These are phyloP conservation scores for Drosophila trichaetosa DNA, from an alignment of 2,888 invertebrate genomes.

Conservation along the genomic window DNA sequence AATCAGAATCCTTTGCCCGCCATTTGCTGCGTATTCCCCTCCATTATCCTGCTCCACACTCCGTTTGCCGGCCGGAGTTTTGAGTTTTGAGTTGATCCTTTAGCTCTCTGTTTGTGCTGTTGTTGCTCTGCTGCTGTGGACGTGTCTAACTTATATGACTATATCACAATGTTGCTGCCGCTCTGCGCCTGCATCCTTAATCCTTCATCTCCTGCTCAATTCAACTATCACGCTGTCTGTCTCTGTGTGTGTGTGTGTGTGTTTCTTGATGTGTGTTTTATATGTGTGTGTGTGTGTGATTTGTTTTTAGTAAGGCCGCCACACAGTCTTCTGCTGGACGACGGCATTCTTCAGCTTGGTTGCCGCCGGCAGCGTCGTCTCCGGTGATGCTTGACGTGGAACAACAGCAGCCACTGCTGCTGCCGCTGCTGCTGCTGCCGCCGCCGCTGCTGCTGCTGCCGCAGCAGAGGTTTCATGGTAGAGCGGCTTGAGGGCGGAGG, in stretches of 20 bases:
- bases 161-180: slow-evolving; percentile 82
- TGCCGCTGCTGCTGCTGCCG: slow-evolving; percentile 5
- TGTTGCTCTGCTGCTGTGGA: slow-evolving; percentile 38
- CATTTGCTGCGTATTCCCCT: background rate
- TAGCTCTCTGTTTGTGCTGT: slow-evolving; percentile 7
- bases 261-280: background rate
- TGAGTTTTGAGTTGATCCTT: background rate
- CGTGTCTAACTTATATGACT: slow-evolving; percentile 76
- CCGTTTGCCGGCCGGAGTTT: slow-evolving; percentile 71
- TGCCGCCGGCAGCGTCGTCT: slow-evolving; percentile 85
- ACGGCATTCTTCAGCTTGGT: slow-evolving; percentile 87
- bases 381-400: slow-evolving; percentile 71
- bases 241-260: slow-evolving; percentile 6
- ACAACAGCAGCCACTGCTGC: slow-evolving; percentile 3
- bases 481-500: slow-evolving; percentile 86
- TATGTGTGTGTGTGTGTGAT: slow-evolving; percentile 2
- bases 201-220: slow-evolving; percentile 31
- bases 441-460: slow-evolving; percentile 78
- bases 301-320: slow-evolving; percentile 89
- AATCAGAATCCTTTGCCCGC: background rate
- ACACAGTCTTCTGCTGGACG: slow-evolving; percentile 88
- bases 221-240: slow-evolving; percentile 47
- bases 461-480: slow-evolving; percentile 82
- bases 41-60: slow-evolving; percentile 15
- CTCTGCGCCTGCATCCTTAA: slow-evolving; percentile 60